A percentile compares a stretch with the other conserved stretches of the same genome.
Evolutionary conservation across 2,888 invertebrate genomes (phyloP).

Genomic region (Drosophila melanosoma): DNA sequence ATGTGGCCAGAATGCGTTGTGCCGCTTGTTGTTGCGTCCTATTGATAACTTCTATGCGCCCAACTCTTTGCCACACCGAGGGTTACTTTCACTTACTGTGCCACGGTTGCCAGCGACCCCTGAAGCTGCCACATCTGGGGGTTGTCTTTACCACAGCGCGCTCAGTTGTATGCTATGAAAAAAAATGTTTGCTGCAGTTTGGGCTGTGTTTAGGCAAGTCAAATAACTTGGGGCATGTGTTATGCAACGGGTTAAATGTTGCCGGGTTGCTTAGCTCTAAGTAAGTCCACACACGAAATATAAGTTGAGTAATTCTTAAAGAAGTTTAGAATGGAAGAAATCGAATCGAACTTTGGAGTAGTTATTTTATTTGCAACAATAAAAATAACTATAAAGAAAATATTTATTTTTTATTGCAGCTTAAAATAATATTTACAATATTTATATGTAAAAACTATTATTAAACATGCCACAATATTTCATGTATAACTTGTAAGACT

Average conservation of each 20-base stretch:
- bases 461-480: not conserved
- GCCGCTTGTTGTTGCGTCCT: conserved; percentile 39
- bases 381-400: too few relatives aligned
- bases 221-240: not conserved
- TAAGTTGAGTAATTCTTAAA: not conserved
- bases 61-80: conserved; percentile 69
- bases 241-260: not conserved
- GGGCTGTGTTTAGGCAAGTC: conserved; percentile 7
- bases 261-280: conserved; percentile 17
- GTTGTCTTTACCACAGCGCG: conserved; percentile 32
- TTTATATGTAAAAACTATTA: not conserved
- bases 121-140: not conserved
- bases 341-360: not conserved
- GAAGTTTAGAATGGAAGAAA: too few relatives aligned
- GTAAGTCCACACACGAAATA: not conserved
- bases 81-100: conserved; percentile 79
- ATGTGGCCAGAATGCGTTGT: conserved; percentile 6
- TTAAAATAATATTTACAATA: not conserved
- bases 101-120: conserved; percentile 35
- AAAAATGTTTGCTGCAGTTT: conserved; percentile 13
- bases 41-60: conserved; percentile 72
- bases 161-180: conserved; percentile 58
- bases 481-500: not conserved
- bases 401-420: not conserved
- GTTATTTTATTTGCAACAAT: not conserved